phyloP scores from a whole-genome alignment of 2,888 invertebrate genomes.

The Pilophorus perplexus region DNA sequence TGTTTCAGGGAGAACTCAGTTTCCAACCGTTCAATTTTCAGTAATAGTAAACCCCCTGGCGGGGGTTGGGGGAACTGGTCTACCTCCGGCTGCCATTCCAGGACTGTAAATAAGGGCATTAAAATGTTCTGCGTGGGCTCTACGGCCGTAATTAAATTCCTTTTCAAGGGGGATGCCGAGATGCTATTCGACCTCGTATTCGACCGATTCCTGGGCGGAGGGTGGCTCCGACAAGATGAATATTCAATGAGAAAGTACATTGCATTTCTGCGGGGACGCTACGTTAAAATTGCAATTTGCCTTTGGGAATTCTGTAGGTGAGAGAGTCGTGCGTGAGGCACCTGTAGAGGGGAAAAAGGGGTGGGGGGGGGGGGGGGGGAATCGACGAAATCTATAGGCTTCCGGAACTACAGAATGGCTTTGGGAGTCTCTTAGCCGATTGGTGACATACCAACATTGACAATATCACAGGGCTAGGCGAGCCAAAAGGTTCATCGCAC shows the following conservation, averaged over 20 bases:
- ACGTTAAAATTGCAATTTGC: constrained; percentile 33
- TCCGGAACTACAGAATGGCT: no score
- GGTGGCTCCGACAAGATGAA: constrained; percentile 26
- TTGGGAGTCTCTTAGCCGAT: no score
- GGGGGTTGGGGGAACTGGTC: neutral
- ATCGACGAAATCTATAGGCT: no score
- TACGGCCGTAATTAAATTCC: constrained; percentile 33
- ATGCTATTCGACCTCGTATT: neutral
- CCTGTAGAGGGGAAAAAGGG: neutral
- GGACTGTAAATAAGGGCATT: constrained; percentile 35
- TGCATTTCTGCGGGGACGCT: constrained; percentile 29
- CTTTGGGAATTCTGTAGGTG: constrained; percentile 26
- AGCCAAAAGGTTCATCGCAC: no score
- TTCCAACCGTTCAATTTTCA: no score
- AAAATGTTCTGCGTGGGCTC: constrained; percentile 20
- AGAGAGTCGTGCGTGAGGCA: neutral
- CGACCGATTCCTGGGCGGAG: constrained; percentile 11
- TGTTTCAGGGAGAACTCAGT: no score
- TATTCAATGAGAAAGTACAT: constrained; percentile 37
- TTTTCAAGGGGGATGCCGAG: constrained; percentile 10
- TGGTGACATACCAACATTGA: no score
- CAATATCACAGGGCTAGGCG: no score
- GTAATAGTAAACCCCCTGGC: no score
- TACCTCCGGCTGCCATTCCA: neutral
- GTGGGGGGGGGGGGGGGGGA: neutral